Evolutionary conservation across 2,888 invertebrate species (phyloP), one percentile per base, ranked within the genome.

Genomic region (Masnerella sp.): DNA sequence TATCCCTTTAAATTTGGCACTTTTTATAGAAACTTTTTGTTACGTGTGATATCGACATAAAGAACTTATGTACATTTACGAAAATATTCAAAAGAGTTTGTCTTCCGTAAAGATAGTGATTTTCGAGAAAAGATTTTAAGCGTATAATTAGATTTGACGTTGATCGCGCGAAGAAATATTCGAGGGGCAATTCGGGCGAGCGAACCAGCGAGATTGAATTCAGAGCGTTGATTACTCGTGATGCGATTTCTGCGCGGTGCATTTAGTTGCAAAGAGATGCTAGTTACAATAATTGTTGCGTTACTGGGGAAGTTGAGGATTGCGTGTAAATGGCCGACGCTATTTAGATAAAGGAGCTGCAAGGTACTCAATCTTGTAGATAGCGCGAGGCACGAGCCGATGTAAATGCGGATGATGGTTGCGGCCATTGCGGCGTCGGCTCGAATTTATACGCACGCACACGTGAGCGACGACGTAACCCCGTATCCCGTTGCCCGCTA

Each of bases 281-380:
- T 22, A 20, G 34, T 62, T 62, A 25, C 51, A 62, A 62, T 62
- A 62, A 62, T 51, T 62, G 61, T 62, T 62, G 61, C 32, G 51
- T 67, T 58, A 51, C 43, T 14, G 42, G 49, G 40, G 71, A 70
- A 73, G 72, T 70, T 75, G 47, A 59, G 61, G 70, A 65, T 76
- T 69, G 74, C 77, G 76, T 76, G 76, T 73, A 79, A 79, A 79
- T 77, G 77, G 77, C 73, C 77, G 69, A 18, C 65, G 73, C 73
- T 69, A 74, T 79, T 77, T 73, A 79, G 79, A 79, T 79, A 79
- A 77, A 59, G 64, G 54, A 32, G 56, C 52, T 54, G 45, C 51
- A 42, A 61, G 72, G 61, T 67, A 68, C 73, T 77, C 70, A 67
- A 72, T 77, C 74, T 74, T 73, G 52, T 32, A 74, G 74, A 74